Percentiles rank a stretch among this genome's conserved stretches.
These are phyloP conservation scores for Spermophilus dauricus DNA, from an alignment of 2,113 vertebrate genomes.

Conservation along the genomic window DNA sequence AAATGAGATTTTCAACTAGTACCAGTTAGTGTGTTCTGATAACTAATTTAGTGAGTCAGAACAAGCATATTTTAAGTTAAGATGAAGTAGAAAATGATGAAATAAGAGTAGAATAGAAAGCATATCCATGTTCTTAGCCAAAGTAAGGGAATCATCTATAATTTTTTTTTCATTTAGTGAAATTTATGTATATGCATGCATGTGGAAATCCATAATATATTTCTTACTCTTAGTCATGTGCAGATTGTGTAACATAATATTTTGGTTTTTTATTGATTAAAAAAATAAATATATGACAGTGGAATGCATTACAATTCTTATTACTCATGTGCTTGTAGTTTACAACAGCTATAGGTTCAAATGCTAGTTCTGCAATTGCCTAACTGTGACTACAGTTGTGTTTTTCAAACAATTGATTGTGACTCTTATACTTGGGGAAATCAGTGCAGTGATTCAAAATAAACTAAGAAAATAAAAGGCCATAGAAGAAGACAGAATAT, in stretches of 20 bases:
- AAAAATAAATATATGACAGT: too few species aligned
- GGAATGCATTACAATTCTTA: too few species aligned
- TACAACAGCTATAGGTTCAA: neutral
- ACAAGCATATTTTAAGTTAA: conserved; percentile 24
- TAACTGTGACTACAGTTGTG: neutral
- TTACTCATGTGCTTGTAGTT: neutral
- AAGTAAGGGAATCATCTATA: neutral
- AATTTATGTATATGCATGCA: neutral
- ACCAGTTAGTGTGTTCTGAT: neutral
- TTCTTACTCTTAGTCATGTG: neutral
- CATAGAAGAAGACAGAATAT: neutral
- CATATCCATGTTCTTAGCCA: neutral
- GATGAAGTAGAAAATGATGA: neutral
- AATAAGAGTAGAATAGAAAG: neutral
- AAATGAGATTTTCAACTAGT: conserved; percentile 6
- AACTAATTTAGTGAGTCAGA: neutral
- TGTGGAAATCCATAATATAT: neutral
- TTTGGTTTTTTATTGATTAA: too few species aligned
- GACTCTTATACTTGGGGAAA: neutral
- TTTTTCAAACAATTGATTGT: neutral
- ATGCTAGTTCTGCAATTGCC: neutral
- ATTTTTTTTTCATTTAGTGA: neutral
- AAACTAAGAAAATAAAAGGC: neutral
- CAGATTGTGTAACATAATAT: neutral
- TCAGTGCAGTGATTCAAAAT: neutral